Base-by-base conservation (phyloP, 1,140 invertebrate genomes). In the Dendroctonus ponderosae region DNA sequence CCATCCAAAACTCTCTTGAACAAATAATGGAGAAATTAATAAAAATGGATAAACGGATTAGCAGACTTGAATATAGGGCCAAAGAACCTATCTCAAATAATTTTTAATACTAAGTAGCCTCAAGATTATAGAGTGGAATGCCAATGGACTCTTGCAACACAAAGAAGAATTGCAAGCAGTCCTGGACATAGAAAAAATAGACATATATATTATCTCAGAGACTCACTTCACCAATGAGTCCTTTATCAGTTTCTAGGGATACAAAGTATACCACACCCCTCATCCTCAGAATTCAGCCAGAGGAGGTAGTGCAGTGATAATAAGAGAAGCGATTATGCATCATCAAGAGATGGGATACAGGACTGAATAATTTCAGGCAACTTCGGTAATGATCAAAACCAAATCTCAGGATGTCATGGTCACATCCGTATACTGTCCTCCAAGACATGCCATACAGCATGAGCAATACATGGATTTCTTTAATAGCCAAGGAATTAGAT, bases 401-500 rank as follows among this genome's bases (percentile, higher is more conserved):
- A 7, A 11, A 8, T 14, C 49, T 6, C 15, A 51, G 8, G 49
- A 51, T 11, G 8, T 51, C 8, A 8, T 14, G 15, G 49, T 51
- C 15, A 14, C 49, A 11, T 7, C 49, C 15, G 15, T 44, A 44
- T 44, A 44, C n/a, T 44, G 43, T 44, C 49, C 49, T 14, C 49
- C 49, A 11, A 7, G 49, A 51, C 49, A 51, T 51, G 15, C 8
- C 49, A 51, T 51, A 8, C 8, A 51, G 15, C 8, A 14, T 6
- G 49, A 51, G 49, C 49, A 51, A 8, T 51, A 11, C 12, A 51
- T 8, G 7, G 49, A 51, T 14, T 51, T 51, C 14, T 51, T 51
- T 14, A 6, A 51, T 11, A 51, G 6, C 6, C 49, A 11, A 8
- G 14, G 49, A 14, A 7, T 6, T 8, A 51, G 14, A 6, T 51